Percentiles rank a stretch among this genome's conserved stretches.
Conservation (phyloP, 2,888 invertebrate species). For the Clanis bilineata region DNA sequence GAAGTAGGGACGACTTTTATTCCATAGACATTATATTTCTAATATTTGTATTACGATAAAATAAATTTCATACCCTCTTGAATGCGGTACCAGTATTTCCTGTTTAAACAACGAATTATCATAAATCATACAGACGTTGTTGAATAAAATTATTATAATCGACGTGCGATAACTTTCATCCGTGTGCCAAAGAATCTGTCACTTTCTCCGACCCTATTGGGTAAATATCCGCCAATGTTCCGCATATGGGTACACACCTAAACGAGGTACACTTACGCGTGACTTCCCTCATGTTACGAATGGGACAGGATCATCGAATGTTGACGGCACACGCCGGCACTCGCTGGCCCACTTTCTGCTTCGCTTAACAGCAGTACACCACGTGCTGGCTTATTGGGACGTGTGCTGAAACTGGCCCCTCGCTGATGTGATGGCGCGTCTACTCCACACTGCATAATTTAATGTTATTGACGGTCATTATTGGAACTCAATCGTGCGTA, state of each 20-base stretch:
- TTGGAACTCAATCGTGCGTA: conserved; percentile 5
- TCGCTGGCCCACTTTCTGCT: conserved; percentile 20
- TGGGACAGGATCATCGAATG: conserved; percentile 16
- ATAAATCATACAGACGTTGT: conserved; percentile 10
- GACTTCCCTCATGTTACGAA: conserved; percentile 22
- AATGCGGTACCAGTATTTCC: neutral
- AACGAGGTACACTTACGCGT: conserved; percentile 32
- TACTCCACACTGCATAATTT: conserved; percentile 7
- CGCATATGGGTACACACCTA: conserved; percentile 18
- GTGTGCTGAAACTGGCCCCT: conserved; percentile 13
- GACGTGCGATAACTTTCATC: conserved; percentile 19
- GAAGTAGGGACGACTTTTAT: conserved; percentile 19
- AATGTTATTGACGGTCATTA: neutral
- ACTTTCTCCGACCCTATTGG: conserved; percentile 47
- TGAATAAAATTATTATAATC: conserved; percentile 13
- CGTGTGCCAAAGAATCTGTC: conserved; percentile 29
- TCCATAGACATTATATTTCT: neutral
- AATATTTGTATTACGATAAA: neutral
- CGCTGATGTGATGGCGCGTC: neutral
- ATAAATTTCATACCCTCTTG: neutral
- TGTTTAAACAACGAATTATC: conserved; percentile 10
- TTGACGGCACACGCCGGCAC: conserved; percentile 17
- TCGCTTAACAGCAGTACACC: conserved; percentile 18
- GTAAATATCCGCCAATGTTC: conserved; percentile 26
- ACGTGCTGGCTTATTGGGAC: conserved; percentile 16